Base-by-base conservation (phyloP, 2,113 vertebrate species). In the Rostratula benghalensis region DNA sequence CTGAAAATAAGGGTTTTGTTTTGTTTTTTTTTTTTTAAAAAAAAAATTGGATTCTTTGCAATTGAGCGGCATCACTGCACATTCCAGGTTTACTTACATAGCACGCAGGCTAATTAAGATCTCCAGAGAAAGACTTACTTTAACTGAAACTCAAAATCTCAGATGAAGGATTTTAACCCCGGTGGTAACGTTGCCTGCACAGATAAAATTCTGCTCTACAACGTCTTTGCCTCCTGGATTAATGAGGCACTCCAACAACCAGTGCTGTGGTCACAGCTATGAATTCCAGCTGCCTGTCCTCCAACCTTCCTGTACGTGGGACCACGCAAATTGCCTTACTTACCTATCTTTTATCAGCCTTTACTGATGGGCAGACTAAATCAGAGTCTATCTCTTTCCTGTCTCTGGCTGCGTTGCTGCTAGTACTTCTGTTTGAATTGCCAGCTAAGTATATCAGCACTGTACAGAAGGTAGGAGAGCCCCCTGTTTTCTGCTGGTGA, bases 41-140 rank as follows among this genome's bases (percentile, higher is more conserved):
- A 20, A n/a, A 48, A 22, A 54, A 33, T 16, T 56, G 5, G 19
- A 54, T 45, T 50, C 67, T 24, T 39, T 61, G 35, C 23, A 30
- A 75, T 3, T 4, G 4, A 56, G 11, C 24, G 46, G 28, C n/a
- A 80, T 21, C 35, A 3, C 37, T 43, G 51, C 0, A 0, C 46
- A 21, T 21, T 46, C 24, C 15, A 10, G 11, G 39, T 50, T 78
- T 43, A 31, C 18, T 45, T 25, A 31, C 2, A 2, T 4, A 43
- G n/a, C 56, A 30, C 3, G 9, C 8, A 5, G 8, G 41, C 31
- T 70, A 45, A 39, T 27, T 43, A 75, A 59, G 11, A 61, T 68
- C 33, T 13, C 37, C 13, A 11, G 14, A 41, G 56, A 77, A 27
- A 7, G 23, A 28, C 23, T 57, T 39, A 35, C 63, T 18, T 71